Conservation (phyloP, 2,888 invertebrate genomes). For the Bibio marci region DNA sequence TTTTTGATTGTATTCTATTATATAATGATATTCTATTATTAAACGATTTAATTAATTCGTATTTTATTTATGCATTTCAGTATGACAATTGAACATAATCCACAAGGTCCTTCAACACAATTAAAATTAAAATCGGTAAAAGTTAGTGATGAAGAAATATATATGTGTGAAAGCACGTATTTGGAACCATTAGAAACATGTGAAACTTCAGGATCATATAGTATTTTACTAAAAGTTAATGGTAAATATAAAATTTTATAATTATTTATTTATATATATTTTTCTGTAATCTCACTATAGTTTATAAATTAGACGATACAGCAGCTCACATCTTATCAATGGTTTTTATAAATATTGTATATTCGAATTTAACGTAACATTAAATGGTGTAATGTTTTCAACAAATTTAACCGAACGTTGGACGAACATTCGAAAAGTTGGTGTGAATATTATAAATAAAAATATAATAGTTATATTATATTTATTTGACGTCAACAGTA, state of each 20-base stretch:
- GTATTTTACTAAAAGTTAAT: constrained; percentile 52
- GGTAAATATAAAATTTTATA: constrained; percentile 36
- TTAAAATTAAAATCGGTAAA: constrained; percentile 29
- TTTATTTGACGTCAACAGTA: no score
- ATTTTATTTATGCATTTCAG: constrained; percentile 10
- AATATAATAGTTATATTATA: no score
- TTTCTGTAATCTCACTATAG: background rate
- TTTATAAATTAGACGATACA: background rate
- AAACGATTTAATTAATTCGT: background rate
- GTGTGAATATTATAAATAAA: no score
- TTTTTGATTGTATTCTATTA: no score
- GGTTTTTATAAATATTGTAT: no score
- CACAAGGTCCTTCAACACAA: constrained; percentile 16
- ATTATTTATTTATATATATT: no score
- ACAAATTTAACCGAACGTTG: no score
- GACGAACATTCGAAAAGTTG: no score
- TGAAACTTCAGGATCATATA: constrained; percentile 48
- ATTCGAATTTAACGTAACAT: no score
- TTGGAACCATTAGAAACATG: constrained; percentile 55
- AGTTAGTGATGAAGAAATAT: constrained; percentile 55
- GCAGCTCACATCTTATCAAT: no score
- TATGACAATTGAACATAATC: constrained; percentile 20
- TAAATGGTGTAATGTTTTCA: no score
- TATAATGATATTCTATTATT: no score
- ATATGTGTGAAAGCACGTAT: constrained; percentile 66